These are phyloP conservation scores for Stenchaetothrips biformis DNA, from an alignment of 2,888 invertebrate species.

Conservation along the genomic window DNA sequence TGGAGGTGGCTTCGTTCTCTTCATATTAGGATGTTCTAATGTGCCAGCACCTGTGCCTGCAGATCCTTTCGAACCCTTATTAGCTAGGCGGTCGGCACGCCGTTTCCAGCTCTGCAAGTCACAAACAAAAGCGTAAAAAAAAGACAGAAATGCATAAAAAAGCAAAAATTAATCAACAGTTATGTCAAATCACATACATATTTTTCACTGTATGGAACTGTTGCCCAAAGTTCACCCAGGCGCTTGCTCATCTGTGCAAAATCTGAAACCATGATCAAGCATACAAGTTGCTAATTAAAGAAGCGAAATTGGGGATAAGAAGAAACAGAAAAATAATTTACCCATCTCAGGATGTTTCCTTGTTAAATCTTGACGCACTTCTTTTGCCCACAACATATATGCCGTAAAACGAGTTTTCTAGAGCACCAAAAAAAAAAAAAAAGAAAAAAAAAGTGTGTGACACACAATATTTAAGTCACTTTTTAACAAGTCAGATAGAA, in stretches of 20 bases:
- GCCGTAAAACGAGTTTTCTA: constrained; percentile 75
- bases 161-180: constrained; percentile 31
- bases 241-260: constrained; percentile 78
- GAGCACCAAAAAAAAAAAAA: constrained; percentile 35
- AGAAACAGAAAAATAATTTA: constrained; percentile 42
- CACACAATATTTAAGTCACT: constrained; percentile 29
- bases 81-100: constrained; percentile 66
- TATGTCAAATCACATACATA: constrained; percentile 44
- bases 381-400: constrained; percentile 87
- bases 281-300: constrained; percentile 28
- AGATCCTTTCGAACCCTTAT: constrained; percentile 46
- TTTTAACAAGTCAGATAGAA: constrained; percentile 23
- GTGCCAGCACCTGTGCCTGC: constrained; percentile 41
- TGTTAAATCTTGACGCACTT: constrained; percentile 68
- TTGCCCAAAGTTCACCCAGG: constrained; percentile 84
- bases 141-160: constrained; percentile 28
- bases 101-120: constrained; percentile 67
- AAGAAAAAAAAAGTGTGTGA: not conserved
- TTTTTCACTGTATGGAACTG: constrained; percentile 57
- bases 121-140: constrained; percentile 29
- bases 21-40: constrained; percentile 1
- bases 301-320: constrained; percentile 10
- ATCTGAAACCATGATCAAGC: constrained; percentile 47
- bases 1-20: not conserved
- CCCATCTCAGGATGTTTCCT: constrained; percentile 69